A percentile compares a stretch with the other conserved stretches of the same genome.
Conservation (phyloP, 2,888 invertebrate species). For the Drosophila parthenogenetica region DNA sequence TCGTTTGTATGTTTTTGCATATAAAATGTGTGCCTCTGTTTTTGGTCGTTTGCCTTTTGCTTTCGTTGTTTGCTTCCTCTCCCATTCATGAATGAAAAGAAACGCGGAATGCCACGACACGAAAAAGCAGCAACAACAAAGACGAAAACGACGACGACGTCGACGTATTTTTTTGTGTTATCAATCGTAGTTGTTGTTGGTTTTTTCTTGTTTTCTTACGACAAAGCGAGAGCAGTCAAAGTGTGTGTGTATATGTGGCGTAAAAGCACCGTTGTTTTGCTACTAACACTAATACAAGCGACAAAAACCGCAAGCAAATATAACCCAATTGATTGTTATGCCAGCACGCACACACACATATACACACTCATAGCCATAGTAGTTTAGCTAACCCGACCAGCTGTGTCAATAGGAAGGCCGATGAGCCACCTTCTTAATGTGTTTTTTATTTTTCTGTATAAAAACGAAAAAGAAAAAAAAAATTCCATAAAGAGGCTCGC, state of each 20-base stretch:
- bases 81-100: conserved; percentile 66
- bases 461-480: conserved; percentile 20
- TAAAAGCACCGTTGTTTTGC: conserved; percentile 65
- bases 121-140: conserved; percentile 17
- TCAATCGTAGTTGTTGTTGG: conserved; percentile 51
- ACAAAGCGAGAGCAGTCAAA: conserved; percentile 49
- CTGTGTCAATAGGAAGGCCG: conserved; percentile 64
- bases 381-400: conserved; percentile 52
- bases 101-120: conserved; percentile 49
- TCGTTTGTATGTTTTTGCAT: conserved; percentile 51
- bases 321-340: conserved; percentile 60
- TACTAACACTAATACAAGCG: conserved; percentile 34
- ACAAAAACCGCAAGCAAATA: conserved; percentile 38
- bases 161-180: conserved; percentile 55
- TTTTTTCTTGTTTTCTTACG: conserved; percentile 36
- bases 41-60: conserved; percentile 38
- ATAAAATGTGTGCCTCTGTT: conserved; percentile 49
- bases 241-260: conserved; percentile 26
- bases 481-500: conserved; percentile 23
- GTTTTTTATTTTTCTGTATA: conserved; percentile 8
- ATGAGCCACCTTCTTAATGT: conserved; percentile 33
- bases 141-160: conserved; percentile 24
- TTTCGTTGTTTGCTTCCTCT: conserved; percentile 14
- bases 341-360: conserved; percentile 14
- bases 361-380: conserved; percentile 9